Percentiles rank a stretch among this genome's conserved stretches.
Conservation (phyloP, 1,140 invertebrate species). For the Lepidurus couesii region DNA sequence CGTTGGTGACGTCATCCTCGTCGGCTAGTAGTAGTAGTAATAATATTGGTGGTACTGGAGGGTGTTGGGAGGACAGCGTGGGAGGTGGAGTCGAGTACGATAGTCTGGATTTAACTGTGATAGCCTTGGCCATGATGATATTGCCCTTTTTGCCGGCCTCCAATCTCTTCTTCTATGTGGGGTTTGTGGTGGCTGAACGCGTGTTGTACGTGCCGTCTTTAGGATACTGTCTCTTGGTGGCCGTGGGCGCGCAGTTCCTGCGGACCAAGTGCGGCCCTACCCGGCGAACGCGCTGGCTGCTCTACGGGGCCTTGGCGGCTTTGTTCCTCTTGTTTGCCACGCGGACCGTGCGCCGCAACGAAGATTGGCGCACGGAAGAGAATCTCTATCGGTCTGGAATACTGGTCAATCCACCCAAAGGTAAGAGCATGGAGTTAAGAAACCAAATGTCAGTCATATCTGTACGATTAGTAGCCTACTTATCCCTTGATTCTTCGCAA, state of each 20-base stretch:
- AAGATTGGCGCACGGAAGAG: constrained; percentile 89
- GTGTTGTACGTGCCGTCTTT: constrained; percentile 93
- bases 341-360: constrained; percentile 73
- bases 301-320: constrained; percentile 47
- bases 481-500: too few species aligned
- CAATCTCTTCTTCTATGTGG: constrained; percentile 91
- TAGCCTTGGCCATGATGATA: constrained; percentile 70
- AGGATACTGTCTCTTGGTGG: constrained; percentile 84
- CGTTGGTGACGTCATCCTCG: constrained; percentile 26
- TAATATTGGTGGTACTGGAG: constrained; percentile 22
- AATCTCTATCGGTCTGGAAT: constrained; percentile 85
- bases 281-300: constrained; percentile 41
- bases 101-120: constrained; percentile 36
- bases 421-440: constrained; percentile 50
- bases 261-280: constrained; percentile 37
- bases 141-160: constrained; percentile 89
- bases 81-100: constrained; percentile 26
- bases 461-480: too few species aligned
- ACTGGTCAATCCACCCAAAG: constrained; percentile 93
- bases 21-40: not conserved
- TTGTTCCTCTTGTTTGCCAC: constrained; percentile 62
- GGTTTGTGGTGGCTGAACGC: constrained; percentile 93
- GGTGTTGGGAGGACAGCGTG: constrained; percentile 14
- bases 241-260: constrained; percentile 59
- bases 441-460: too few species aligned